Conservation (phyloP, 2,888 invertebrate species). For the Coecobrya sp. region DNA sequence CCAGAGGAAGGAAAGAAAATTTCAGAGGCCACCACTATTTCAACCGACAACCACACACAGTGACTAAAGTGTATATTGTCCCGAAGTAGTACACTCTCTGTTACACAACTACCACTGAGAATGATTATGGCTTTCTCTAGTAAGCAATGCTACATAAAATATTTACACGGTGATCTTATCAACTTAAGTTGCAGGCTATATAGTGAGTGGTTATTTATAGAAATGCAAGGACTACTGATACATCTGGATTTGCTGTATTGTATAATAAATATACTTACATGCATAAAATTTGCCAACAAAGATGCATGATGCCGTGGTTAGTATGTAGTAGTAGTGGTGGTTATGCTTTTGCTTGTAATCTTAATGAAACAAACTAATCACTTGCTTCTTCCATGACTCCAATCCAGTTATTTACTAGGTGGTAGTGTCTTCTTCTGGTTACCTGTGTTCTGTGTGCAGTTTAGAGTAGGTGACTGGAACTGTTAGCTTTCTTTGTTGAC, state of each 20-base stretch:
- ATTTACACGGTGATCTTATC: background rate
- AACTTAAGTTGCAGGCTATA: background rate
- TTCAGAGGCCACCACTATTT: conserved; percentile 48
- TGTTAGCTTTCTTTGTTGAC: conserved; percentile 9
- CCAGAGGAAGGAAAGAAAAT: conserved; percentile 79
- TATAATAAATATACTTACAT: background rate
- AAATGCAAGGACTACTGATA: too few relatives aligned
- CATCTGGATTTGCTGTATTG: background rate
- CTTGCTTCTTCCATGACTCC: background rate
- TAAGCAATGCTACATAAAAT: background rate
- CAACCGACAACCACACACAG: conserved; percentile 47
- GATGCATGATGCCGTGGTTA: conserved; percentile 13
- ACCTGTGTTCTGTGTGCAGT: background rate
- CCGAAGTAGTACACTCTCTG: background rate
- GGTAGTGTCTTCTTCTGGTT: conserved; percentile 1
- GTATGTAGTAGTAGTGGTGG: background rate
- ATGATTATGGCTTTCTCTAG: background rate
- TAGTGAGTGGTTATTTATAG: too few relatives aligned
- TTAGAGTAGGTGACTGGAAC: background rate
- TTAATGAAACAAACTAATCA: background rate
- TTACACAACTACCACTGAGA: too few relatives aligned
- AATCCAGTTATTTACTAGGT: background rate
- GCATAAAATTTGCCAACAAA: background rate
- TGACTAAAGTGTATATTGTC: background rate
- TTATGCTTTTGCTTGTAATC: conserved; percentile 11